phyloP scores from a whole-genome alignment of 2,797 vertebrate species.

The Benthosema pterotum region DNA sequence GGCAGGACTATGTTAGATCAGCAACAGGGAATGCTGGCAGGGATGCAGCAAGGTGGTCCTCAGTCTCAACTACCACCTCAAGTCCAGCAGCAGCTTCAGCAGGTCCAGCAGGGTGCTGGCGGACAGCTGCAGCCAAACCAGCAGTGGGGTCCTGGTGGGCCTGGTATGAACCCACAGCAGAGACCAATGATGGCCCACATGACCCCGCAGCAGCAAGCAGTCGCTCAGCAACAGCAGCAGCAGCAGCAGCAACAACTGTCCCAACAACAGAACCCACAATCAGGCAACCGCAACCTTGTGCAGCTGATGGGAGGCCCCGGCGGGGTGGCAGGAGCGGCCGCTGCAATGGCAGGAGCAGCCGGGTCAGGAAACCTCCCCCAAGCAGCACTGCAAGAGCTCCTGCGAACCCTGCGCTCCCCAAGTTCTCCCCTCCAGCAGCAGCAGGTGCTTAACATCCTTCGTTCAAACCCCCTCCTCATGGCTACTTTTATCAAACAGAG shows the following conservation, averaged over 20 bases:
- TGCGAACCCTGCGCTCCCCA: constrained; percentile 93
- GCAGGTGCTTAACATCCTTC: constrained; percentile 96
- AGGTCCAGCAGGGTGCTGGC: constrained; percentile 67
- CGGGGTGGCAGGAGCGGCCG: constrained; percentile 55
- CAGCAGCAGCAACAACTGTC: constrained; percentile 72
- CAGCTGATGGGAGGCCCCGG: constrained; percentile 68
- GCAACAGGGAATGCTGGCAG: constrained; percentile 77
- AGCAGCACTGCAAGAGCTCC: constrained; percentile 91
- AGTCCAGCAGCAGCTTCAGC: constrained; percentile 76
- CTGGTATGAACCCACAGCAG: constrained; percentile 74
- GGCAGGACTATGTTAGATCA: constrained; percentile 86
- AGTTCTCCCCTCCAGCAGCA: constrained; percentile 95
- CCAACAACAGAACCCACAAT: constrained; percentile 73
- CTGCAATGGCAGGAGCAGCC: constrained; percentile 65
- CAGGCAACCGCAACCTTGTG: constrained; percentile 78
- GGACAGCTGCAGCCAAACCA: constrained; percentile 83
- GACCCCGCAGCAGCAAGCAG: constrained; percentile 59
- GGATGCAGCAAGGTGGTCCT: constrained; percentile 85
- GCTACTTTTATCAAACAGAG: constrained; percentile 96
- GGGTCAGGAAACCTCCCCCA: constrained; percentile 82
- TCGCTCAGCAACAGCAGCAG: constrained; percentile 59
- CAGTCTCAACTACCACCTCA: constrained; percentile 76
- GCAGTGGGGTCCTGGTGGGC: constrained; percentile 73
- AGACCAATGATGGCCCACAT: constrained; percentile 78
- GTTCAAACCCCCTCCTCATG: constrained; percentile 94